Conservation (phyloP, 64 coral and sea anemone genomes). For the Dendronephthya gigantea region DNA sequence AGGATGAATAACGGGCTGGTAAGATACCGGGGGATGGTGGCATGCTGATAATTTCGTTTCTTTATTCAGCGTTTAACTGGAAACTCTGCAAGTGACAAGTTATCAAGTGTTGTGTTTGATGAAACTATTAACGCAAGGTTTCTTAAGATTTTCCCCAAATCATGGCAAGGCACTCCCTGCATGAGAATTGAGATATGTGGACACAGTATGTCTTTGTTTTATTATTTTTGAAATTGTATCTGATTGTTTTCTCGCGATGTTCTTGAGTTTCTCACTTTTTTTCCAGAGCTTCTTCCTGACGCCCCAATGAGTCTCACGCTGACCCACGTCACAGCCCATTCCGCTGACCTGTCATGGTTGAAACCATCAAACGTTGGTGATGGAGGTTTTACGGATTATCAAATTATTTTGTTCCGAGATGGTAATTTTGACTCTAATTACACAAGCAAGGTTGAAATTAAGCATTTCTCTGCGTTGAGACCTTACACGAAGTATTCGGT, state of each 20-base stretch:
- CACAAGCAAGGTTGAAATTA: neutral
- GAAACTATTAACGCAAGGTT: neutral
- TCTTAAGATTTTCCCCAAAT: neutral
- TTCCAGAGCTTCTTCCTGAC: neutral
- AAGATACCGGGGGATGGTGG: no score
- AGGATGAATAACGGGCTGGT: no score
- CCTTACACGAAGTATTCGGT: neutral
- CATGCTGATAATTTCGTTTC: neutral
- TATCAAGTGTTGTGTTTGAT: neutral
- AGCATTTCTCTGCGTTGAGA: neutral
- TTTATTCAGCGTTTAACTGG: neutral
- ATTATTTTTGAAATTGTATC: no score
- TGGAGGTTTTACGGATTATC: neutral
- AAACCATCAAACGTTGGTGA: neutral
- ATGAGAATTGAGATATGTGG: neutral
- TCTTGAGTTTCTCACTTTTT: no score
- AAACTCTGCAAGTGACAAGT: neutral
- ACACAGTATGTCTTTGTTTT: neutral
- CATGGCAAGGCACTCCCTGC: neutral
- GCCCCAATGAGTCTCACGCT: neutral
- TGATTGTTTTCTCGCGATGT: no score
- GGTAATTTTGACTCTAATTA: neutral
- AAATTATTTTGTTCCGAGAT: neutral
- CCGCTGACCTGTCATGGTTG: neutral
- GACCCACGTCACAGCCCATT: neutral